A percentile compares a stretch with the other conserved stretches of the same genome.
Conservation (phyloP, 2,888 invertebrate species). For the Leptinotarsa peninsularis region DNA sequence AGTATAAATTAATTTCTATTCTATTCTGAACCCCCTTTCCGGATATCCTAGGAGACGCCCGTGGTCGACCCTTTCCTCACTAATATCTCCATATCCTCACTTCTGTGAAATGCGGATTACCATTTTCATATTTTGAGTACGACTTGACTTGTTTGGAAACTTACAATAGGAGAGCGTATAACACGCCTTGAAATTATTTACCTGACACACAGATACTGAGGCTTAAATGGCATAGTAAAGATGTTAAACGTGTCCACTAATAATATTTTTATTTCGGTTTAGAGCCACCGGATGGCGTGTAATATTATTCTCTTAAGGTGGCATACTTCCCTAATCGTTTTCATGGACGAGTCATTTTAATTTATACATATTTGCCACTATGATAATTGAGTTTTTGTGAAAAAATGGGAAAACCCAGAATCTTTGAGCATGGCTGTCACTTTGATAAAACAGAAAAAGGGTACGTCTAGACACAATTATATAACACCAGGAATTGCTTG, state of each 20-base stretch:
- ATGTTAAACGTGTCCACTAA: constrained; percentile 6
- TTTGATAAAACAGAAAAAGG: too few relatives aligned
- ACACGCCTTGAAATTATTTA: constrained; percentile 40
- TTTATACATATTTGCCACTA: too few relatives aligned
- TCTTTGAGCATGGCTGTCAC: too few relatives aligned
- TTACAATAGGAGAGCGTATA: constrained; percentile 36
- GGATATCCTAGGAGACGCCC: neutral
- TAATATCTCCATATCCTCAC: constrained; percentile 19
- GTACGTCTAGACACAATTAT: too few relatives aligned
- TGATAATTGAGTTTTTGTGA: too few relatives aligned
- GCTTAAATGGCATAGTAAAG: constrained; percentile 12
- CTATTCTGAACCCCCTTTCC: neutral
- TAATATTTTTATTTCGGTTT: constrained; percentile 15
- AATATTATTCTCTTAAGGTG: constrained; percentile 1
- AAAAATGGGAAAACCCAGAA: too few relatives aligned
- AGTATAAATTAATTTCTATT: neutral
- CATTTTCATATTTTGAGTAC: constrained; percentile 45
- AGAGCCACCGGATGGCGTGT: neutral
- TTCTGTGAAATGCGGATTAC: constrained; percentile 38
- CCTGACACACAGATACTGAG: constrained; percentile 34
- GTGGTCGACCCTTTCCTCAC: constrained; percentile 31
- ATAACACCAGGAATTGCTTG: too few relatives aligned
- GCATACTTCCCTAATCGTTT: neutral
- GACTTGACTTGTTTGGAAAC: constrained; percentile 41
- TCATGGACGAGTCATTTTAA: neutral